Percentiles rank a stretch among this genome's conserved stretches.
phyloP scores from a whole-genome alignment of 2,797 vertebrate species.

The Eospalax fontanierii region DNA sequence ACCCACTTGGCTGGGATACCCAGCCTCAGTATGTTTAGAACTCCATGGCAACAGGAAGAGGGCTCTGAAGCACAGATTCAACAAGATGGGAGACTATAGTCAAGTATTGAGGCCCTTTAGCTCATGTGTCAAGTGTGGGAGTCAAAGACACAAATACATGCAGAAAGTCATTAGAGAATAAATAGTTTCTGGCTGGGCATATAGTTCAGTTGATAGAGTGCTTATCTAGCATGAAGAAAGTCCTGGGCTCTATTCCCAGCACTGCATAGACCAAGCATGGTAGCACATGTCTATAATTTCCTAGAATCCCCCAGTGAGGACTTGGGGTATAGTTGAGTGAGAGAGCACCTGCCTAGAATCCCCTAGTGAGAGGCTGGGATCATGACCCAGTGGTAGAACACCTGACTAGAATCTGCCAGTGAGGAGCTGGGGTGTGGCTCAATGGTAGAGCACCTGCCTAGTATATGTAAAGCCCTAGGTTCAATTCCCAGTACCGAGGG shows the following conservation, averaged over 20 bases:
- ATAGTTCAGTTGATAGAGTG: not conserved
- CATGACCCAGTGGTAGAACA: too few species aligned
- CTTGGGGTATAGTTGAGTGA: not conserved
- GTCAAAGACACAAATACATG: accelerated
- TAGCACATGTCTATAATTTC: not conserved
- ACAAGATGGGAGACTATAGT: not conserved
- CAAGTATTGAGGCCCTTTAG: not conserved
- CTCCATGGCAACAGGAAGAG: not conserved
- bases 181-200: not conserved
- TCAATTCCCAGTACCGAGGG: too few species aligned
- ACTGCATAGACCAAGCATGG: not conserved
- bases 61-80: not conserved
- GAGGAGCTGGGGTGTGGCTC: too few species aligned
- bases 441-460: too few species aligned
- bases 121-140: not conserved
- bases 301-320: too few species aligned
- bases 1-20: accelerated
- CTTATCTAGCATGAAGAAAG: not conserved
- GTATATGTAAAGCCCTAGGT: not conserved
- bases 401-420: too few species aligned
- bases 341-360: too few species aligned
- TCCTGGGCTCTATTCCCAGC: not conserved
- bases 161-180: not conserved
- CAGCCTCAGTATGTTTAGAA: not conserved
- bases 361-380: too few species aligned